These are phyloP conservation scores for Malaclemys terrapin DNA, from an alignment of 2,113 vertebrate genomes.

Conservation along the genomic window DNA sequence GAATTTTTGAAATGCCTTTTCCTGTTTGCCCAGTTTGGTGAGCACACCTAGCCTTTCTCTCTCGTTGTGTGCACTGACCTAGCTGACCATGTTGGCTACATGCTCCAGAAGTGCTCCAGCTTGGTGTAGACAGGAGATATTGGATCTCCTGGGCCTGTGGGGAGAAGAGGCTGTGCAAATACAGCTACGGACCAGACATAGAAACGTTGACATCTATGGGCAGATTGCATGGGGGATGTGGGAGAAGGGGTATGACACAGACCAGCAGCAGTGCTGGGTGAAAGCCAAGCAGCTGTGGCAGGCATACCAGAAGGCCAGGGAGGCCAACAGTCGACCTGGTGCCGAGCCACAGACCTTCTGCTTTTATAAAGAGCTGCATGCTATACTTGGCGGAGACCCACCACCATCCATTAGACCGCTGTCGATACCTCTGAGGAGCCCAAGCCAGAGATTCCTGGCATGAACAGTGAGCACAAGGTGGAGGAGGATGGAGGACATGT, in stretches of 20 bases:
- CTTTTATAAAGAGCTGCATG: not conserved
- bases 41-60: not conserved
- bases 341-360: not conserved
- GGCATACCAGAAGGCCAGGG: not conserved
- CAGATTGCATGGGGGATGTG: not conserved
- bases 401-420: not conserved
- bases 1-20: not conserved
- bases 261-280: not conserved
- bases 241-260: not conserved
- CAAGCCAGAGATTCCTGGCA: not conserved
- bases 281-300: not conserved
- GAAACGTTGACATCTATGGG: not conserved
- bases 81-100: not conserved
- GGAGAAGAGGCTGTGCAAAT: not conserved
- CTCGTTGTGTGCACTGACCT: not conserved
- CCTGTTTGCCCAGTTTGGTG: not conserved
- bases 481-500: not conserved
- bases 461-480: not conserved
- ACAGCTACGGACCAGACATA: not conserved
- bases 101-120: not conserved
- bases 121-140: not conserved
- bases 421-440: not conserved
- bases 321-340: not conserved
- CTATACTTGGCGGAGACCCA: not conserved
- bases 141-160: not conserved